Evolutionary conservation across 1,140 invertebrate species (phyloP).

Genomic region (Planococcus citri): DNA sequence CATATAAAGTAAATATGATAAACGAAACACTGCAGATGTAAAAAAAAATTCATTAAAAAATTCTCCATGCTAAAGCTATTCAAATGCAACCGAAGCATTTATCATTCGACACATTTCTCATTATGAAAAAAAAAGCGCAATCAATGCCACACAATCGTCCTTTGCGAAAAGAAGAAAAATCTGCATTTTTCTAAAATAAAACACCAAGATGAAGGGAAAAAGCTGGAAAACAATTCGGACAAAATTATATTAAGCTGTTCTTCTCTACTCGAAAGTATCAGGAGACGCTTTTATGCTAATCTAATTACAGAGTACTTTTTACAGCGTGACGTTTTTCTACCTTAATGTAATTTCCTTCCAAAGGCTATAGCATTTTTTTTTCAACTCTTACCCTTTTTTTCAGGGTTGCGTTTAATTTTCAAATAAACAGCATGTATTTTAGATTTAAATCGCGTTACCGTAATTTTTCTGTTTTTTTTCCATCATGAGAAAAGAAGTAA

Average conservation of each 20-base stretch:
- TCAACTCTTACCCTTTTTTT: background rate
- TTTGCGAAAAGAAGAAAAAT: too few relatives aligned
- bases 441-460: background rate
- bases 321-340: background rate
- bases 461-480: background rate
- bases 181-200: background rate
- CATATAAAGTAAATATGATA: too few relatives aligned
- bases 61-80: too few relatives aligned
- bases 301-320: background rate
- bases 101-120: too few relatives aligned
- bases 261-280: background rate
- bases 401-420: background rate
- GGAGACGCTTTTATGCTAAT: slow-evolving; percentile 6
- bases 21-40: too few relatives aligned
- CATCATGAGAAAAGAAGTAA: too few relatives aligned
- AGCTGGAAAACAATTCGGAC: background rate
- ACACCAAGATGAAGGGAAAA: background rate
- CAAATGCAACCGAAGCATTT: too few relatives aligned
- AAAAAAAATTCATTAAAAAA: too few relatives aligned
- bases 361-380: background rate
- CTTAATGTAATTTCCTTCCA: slow-evolving; percentile 8
- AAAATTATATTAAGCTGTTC: slow-evolving; percentile 4
- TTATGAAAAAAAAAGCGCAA: too few relatives aligned
- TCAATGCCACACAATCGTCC: too few relatives aligned
- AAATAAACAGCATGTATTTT: slow-evolving; percentile 1